phyloP scores from a whole-genome alignment of 1,140 invertebrate genomes.

The Drosophila persimilis region DNA sequence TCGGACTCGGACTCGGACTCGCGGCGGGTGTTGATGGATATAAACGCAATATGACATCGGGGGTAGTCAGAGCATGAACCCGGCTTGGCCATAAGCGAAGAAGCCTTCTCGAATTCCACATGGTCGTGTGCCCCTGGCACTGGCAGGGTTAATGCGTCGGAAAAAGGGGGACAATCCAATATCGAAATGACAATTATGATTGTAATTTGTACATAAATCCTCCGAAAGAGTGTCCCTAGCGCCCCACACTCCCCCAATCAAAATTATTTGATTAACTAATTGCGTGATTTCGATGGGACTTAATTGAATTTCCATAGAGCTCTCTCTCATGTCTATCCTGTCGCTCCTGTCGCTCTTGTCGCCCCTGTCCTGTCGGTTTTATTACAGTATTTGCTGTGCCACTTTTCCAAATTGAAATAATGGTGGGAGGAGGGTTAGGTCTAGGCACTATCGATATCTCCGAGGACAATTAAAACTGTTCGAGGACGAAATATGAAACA shows the following conservation, averaged over 20 bases:
- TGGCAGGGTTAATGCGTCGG: constrained; percentile 4
- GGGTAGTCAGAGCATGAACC: constrained; percentile 59
- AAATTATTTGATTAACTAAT: constrained; percentile 82
- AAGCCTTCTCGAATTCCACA: constrained; percentile 39
- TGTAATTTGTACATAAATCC: constrained; percentile 76
- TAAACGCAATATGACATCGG: constrained; percentile 73
- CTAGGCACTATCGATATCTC: constrained; percentile 28
- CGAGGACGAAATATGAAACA: constrained; percentile 77
- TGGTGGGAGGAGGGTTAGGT: not conserved
- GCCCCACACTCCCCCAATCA: constrained; percentile 43
- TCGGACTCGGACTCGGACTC: not conserved
- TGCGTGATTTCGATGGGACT: constrained; percentile 79
- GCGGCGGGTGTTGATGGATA: constrained; percentile 69
- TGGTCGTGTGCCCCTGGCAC: constrained; percentile 53
- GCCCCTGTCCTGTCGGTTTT: constrained; percentile 33
- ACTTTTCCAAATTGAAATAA: constrained; percentile 76
- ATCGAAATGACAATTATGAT: constrained; percentile 71
- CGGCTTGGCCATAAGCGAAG: constrained; percentile 6
- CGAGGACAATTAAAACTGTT: constrained; percentile 63
- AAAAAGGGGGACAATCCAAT: constrained; percentile 48
- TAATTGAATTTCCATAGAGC: constrained; percentile 78
- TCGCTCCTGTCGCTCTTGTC: constrained; percentile 13
- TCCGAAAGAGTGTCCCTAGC: constrained; percentile 1
- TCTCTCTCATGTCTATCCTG: not conserved
- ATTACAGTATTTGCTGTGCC: constrained; percentile 56